A percentile compares a stretch with the other conserved stretches of the same genome.
Conservation (phyloP, 1,140 invertebrate species). For the Wiebesia pumilae region DNA sequence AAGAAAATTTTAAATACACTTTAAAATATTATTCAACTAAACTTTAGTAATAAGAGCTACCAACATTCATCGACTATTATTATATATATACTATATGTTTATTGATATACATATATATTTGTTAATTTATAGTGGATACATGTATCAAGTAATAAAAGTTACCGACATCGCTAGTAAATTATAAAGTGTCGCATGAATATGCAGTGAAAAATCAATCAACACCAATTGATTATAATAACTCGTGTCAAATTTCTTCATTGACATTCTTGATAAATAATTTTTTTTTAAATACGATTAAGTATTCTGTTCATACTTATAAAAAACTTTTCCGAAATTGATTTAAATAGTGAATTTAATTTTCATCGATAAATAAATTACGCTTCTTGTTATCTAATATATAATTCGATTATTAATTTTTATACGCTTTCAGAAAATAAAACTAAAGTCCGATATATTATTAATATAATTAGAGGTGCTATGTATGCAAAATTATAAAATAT, state of each 20-base stretch:
- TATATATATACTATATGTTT: not conserved
- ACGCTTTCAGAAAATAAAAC: too few relatives aligned
- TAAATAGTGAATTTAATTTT: too few relatives aligned
- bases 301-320: not conserved
- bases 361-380: too few relatives aligned
- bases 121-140: not conserved
- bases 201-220: not conserved
- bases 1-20: too few relatives aligned
- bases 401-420: too few relatives aligned
- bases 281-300: not conserved
- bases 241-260: constrained; percentile 10
- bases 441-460: too few relatives aligned
- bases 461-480: too few relatives aligned
- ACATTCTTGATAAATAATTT: not conserved
- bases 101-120: not conserved
- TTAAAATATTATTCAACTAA: too few relatives aligned
- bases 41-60: too few relatives aligned
- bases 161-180: not conserved
- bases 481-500: too few relatives aligned
- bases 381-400: too few relatives aligned
- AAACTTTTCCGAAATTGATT: not conserved
- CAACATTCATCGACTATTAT: too few relatives aligned
- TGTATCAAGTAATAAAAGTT: not conserved
- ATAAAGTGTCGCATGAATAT: not conserved
- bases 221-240: constrained; percentile 14